A percentile compares a stretch with the other conserved stretches of the same genome.
These are phyloP conservation scores for Ceratothoa steindachneri DNA, from an alignment of 2,888 invertebrate species.

Conservation along the genomic window DNA sequence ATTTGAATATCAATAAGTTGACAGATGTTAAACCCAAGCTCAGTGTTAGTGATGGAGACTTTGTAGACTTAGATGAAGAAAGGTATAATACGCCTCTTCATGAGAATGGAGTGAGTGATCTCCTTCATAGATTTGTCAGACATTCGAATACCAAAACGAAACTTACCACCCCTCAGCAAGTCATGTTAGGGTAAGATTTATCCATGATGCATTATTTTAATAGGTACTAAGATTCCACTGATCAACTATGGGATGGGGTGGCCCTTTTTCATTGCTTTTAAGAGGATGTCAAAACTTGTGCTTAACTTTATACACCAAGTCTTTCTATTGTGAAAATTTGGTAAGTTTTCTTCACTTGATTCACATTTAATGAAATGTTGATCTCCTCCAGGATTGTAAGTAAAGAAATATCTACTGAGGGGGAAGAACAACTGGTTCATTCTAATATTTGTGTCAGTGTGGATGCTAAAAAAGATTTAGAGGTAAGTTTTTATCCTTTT, in stretches of 20 bases:
- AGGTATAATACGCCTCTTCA: slow-evolving; percentile 52
- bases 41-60: slow-evolving; percentile 57
- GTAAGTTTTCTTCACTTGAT: too few species aligned
- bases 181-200: slow-evolving; percentile 59
- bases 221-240: neutral
- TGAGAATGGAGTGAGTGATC: slow-evolving; percentile 61
- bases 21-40: slow-evolving; percentile 56
- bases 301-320: too few species aligned
- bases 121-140: slow-evolving; percentile 68
- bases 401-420: slow-evolving; percentile 51
- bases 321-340: too few species aligned
- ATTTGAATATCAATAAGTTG: slow-evolving; percentile 48
- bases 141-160: slow-evolving; percentile 61
- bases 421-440: slow-evolving; percentile 51
- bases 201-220: neutral
- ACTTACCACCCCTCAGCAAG: slow-evolving; percentile 58
- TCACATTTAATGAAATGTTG: too few species aligned
- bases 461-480: slow-evolving; percentile 54
- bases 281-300: too few species aligned
- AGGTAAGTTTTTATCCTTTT: slow-evolving; percentile 27
- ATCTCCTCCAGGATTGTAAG: slow-evolving; percentile 52
- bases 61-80: slow-evolving; percentile 63
- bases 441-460: slow-evolving; percentile 29
- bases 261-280: too few species aligned
- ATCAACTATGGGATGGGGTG: too few species aligned